phyloP scores from a whole-genome alignment of 2,113 vertebrate genomes.

The Silurus meridionalis region DNA sequence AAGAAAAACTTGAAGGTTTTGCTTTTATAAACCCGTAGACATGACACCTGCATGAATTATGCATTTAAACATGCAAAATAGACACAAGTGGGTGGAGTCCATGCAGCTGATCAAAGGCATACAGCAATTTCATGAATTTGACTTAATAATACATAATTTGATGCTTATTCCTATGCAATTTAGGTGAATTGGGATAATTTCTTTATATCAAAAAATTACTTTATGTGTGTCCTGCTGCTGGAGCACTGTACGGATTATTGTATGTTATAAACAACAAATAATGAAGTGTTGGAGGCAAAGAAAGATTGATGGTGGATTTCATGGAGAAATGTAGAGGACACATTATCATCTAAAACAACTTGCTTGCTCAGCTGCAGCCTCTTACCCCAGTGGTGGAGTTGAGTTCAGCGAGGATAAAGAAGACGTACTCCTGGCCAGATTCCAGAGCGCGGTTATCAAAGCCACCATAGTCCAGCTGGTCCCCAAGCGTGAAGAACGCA shows the following conservation, averaged over 20 bases:
- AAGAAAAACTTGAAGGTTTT: not conserved
- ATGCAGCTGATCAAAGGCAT: not conserved
- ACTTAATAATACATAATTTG: not conserved
- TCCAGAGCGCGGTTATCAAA: constrained; percentile 92
- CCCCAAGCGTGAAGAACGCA: constrained; percentile 85
- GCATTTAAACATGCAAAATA: not conserved
- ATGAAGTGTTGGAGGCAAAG: not conserved
- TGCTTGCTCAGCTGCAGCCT: not conserved
- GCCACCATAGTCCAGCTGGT: constrained; percentile 91
- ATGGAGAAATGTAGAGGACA: not conserved
- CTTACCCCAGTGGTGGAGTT: constrained; percentile 85
- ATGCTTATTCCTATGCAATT: not conserved
- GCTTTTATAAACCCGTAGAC: not conserved
- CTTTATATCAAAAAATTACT: not conserved
- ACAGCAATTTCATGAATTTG: not conserved
- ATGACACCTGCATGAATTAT: not conserved
- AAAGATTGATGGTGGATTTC: not conserved
- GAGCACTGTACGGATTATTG: not conserved
- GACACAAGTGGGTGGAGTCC: not conserved
- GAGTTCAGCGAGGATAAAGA: constrained; percentile 92
- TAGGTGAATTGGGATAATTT: not conserved
- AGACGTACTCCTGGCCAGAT: constrained; percentile 87
- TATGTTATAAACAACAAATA: not conserved
- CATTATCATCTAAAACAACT: not conserved
- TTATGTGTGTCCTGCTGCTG: not conserved